Evolutionary conservation across 2,888 invertebrate genomes (phyloP), one percentile per base, ranked within the genome.

Genomic region (Drosophila borealis): DNA sequence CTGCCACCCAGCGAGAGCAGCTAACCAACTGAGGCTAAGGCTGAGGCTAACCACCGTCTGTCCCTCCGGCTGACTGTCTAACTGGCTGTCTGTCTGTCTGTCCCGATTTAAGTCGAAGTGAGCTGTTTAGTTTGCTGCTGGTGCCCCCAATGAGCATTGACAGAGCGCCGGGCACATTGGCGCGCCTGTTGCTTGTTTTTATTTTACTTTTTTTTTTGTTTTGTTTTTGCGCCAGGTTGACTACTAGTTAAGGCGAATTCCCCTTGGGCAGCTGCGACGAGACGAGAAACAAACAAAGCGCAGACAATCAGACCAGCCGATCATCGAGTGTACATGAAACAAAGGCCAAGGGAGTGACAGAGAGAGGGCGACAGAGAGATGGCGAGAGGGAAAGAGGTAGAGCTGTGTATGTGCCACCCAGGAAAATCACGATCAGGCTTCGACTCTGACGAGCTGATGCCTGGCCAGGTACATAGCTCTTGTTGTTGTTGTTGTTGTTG

Each of bases 281-380:
- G 70, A 45, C 44, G 54, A 80, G 75, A 82, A 82, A 81, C 83
- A 83, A 86, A 83, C 77, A 79, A 82, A 75, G 86, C 72, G 64
- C 83, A 70, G 70, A 76, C 82, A 79, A 83, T 78, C 81, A 62
- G 60, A n/a, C 33, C 65, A 54, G 56, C 45, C 59, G 68, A 73
- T 67, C 77, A 69, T 56, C 62, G 64, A 66, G 36, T 61, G 62
- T 25, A 48, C 50, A 36, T 50, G 53, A 60, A 73, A 80, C 73
- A 73, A 74, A 80, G 62, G 71, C 14, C 17, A 49, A 36, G 8
- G 29, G 29, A 29, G 29, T 8, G 44, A 2, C 37, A 17, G 33
- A 46, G 37, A 4, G 21, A 21, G 51, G 4, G 37, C 13, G 17
- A 17, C 17, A 56, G 33, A 13, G 36, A 49, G 44, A n/a, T 21